Conservation (phyloP, 2,888 invertebrate species). For the Palloptera scutellata region DNA sequence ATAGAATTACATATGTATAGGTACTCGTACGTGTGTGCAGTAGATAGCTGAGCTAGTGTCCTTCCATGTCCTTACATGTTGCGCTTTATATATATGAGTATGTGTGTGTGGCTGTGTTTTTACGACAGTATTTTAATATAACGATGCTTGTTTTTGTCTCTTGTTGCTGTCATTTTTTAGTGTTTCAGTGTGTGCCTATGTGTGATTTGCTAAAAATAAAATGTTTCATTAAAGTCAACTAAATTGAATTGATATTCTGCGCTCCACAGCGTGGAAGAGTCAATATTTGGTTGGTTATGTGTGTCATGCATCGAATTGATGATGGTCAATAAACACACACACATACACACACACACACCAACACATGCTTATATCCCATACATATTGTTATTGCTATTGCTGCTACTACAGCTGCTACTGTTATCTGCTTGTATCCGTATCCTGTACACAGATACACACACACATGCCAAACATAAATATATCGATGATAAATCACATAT, state of each 20-base stretch:
- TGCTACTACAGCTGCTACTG: constrained; percentile 7
- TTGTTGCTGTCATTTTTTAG: constrained; percentile 1
- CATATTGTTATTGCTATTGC: not conserved
- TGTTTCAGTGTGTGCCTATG: constrained; percentile 6
- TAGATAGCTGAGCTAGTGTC: too few relatives aligned
- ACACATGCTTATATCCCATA: too few relatives aligned
- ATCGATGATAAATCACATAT: too few relatives aligned
- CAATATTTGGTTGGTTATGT: too few relatives aligned
- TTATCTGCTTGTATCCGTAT: not conserved
- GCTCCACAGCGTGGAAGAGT: too few relatives aligned
- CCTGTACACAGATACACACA: not conserved
- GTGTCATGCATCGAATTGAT: constrained; percentile 3
- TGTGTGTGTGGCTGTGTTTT: too few relatives aligned
- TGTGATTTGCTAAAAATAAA: not conserved
- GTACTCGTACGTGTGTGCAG: too few relatives aligned
- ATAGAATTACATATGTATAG: too few relatives aligned
- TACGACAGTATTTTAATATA: constrained; percentile 9
- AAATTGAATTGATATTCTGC: too few relatives aligned
- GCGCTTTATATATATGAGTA: too few relatives aligned
- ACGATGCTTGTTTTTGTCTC: constrained; percentile 16
- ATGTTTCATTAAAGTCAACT: too few relatives aligned
- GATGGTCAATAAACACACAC: constrained; percentile 9
- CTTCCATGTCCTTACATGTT: too few relatives aligned
- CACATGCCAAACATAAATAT: not conserved
- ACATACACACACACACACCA: not conserved